These are phyloP conservation scores for Octopus sinensis DNA, from an alignment of 1,140 invertebrate genomes.

Conservation along the genomic window DNA sequence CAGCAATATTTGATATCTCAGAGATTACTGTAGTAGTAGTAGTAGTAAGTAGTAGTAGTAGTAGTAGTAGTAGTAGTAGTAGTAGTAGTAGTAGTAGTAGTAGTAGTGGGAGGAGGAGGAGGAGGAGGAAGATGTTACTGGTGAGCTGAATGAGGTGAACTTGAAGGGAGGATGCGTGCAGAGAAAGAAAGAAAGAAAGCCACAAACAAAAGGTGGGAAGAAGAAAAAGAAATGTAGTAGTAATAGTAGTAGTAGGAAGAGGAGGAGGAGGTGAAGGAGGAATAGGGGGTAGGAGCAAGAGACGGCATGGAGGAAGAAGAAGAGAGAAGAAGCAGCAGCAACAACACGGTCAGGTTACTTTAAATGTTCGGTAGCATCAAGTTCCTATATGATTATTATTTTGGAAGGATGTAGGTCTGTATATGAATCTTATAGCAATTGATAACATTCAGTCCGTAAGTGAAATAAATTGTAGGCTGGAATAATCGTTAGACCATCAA, in stretches of 20 bases:
- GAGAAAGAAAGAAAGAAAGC: not conserved
- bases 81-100: not conserved
- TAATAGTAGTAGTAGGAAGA: not conserved
- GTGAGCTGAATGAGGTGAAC: not conserved
- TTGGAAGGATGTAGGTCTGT: too few species aligned
- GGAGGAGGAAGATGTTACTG: not conserved
- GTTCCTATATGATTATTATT: too few species aligned
- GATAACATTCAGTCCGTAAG: too few species aligned
- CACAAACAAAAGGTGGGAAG: not conserved
- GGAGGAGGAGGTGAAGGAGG: not conserved
- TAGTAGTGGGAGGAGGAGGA: not conserved
- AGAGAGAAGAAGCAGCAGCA: not conserved
- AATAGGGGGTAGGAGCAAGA: not conserved
- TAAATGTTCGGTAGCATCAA: too few species aligned
- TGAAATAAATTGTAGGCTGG: too few species aligned
- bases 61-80: too few species aligned
- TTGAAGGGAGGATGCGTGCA: not conserved
- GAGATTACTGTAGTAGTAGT: too few species aligned
- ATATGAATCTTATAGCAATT: too few species aligned
- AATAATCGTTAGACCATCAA: too few species aligned
- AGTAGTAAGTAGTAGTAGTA: too few species aligned
- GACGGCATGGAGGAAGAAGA: not conserved
- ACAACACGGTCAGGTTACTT: too few species aligned
- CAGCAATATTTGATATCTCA: too few species aligned
- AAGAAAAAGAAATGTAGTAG: not conserved